Evolutionary conservation across 37 sponge, comb jelly and placozoan species (phyloP), one percentile per base, ranked within the genome.

Genomic region (Hexactinellida sp.): DNA sequence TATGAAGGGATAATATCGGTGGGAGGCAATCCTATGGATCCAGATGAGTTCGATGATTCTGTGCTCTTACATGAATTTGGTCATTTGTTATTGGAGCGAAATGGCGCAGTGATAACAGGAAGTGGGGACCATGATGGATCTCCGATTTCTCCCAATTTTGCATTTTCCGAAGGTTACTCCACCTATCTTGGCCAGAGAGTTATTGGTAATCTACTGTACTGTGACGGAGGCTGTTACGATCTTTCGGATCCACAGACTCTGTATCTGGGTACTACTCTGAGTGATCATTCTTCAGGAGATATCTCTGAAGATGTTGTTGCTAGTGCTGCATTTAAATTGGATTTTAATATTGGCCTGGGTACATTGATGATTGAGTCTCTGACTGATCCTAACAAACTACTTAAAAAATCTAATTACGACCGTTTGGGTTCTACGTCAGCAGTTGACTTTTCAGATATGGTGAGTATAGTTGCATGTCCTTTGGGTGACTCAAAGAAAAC

Each of bases 31-130:
- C 5, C 5, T 1, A n/a, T 7, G 19, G 76, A 63, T 28, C 76
- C 76, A 25, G 76, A 63, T 28, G 76, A 63, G 13, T 63, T 63
- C 76, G 76, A 63, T 63, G 76, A 63, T 28, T 63, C 76, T 10
- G 76, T 63, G 21, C 13, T 63, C 3, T 25, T 63, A 23, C 76
- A 63, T 63, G 76, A 63, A 63, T 63, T 63, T 23, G 76, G 76
- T 32, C 76, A 63, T 63, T 23, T 63, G 21, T 21, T 63, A 3
- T 21, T 21, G 1, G 76, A 23, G 1, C 76, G 76, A 3, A 63
- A 7, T 32, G 76, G 76, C 5, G 76, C 76, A 63, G 76, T 25
- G 13, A 63, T 63, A 25, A 63, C 76, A 63, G 76, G 76, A 28
- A 28, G 76, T 63, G 76, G 76, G 5, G 19, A 7, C 5, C 76